Base-by-base conservation (phyloP, 2,113 vertebrate species). In the Pao palembangensis region DNA sequence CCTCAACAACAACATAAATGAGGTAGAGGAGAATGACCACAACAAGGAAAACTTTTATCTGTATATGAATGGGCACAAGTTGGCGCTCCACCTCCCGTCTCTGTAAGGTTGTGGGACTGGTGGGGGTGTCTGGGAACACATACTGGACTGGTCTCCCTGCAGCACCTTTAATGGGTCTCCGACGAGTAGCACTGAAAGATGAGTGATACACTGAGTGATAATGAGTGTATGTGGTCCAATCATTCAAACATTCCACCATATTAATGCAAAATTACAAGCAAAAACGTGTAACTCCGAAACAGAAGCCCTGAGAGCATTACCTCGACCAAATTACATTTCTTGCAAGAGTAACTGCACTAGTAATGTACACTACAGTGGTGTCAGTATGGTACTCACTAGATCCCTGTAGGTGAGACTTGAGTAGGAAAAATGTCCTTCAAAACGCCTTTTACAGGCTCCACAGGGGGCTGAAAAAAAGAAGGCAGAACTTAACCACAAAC, bases 131-230 rank as follows among this genome's bases (percentile, higher is more conserved):
- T 25, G 85, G 86, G 69, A 88, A 90, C 15, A 42, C 62, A 18
- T 85, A 91, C 59, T 85, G 79, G 20, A 92, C 64, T 0, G 91
- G 92, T 47, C 89, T 85, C n/a, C 87, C 87, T 14, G 90, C 92
- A 2, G 92, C 92, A 19, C 92, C 83, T 51, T 79, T 85, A 64
- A 88, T 91, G 0, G 84, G 55, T 60, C 83, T 88, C 51, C 88
- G 90, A 34, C 81, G 61, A 13, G 87, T 83, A 43, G 69, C 88
- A 46, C 91, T 94, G 81, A 68, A 75, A 44, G 16, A 51, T 14
- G 14, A 13, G 10, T 43, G 41, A 15, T 43, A 43, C 41, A 43
- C 14, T 43, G n/a, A n/a, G n/a, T n/a, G n/a, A n/a, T n/a, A n/a
- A n/a, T n/a, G n/a, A n/a, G n/a, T n/a, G 10, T 15, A 43, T 28